Evolutionary conservation across 1,140 invertebrate species (phyloP).

Genomic region (Bombyx mori): ASM3026992v2 NC_085112.1:4689501-4690000

Average conservation of each 20-base stretch:
- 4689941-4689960: conserved; percentile 2
- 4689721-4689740: conserved; percentile 7
- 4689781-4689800: background rate
- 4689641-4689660: conserved; percentile 6
- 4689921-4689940: conserved; percentile 7
- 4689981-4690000: conserved; percentile 10
- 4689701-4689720: conserved; percentile 3
- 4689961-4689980: conserved; percentile 1
- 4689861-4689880: conserved; percentile 3
- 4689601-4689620: conserved; percentile 4
- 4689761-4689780: no score
- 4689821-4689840: conserved; percentile 7
- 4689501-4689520: no score
- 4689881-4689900: conserved; percentile 8
- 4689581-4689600: conserved; percentile 13
- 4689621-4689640: conserved; percentile 11
- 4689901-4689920: conserved; percentile 11
- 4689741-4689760: no score
- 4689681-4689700: conserved; percentile 9
- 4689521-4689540: conserved; percentile 3
- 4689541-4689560: conserved; percentile 6
- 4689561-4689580: conserved; percentile 8
- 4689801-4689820: conserved; percentile 3
- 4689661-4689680: conserved; percentile 7
- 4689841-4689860: background rate